These are phyloP conservation scores for cat (Felis catus) DNA, from an alignment of 2,113 vertebrate species.

Conservation along the genomic window DNA sequence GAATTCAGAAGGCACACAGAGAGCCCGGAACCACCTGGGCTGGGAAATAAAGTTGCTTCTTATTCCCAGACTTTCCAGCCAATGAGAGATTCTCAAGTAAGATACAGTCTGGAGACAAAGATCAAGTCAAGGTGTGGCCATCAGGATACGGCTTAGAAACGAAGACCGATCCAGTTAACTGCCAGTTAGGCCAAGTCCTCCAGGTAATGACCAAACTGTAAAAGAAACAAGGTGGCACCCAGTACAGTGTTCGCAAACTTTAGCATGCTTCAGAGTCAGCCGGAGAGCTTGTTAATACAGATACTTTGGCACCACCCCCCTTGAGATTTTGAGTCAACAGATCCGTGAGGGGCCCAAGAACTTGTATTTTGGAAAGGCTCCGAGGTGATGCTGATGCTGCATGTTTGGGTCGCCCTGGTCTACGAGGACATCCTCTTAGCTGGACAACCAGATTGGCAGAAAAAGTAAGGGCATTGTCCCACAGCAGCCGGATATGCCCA, in stretches of 20 bases:
- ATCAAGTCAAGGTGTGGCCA: not conserved
- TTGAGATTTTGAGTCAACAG: not conserved
- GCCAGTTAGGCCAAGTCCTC: not conserved
- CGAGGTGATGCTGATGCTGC: not conserved
- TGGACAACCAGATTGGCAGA: not conserved
- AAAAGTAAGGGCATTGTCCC: not conserved
- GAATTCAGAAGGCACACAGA: not conserved
- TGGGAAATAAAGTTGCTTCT: not conserved
- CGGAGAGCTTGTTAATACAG: not conserved
- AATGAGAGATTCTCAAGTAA: not conserved
- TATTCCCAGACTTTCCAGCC: not conserved
- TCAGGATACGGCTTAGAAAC: not conserved
- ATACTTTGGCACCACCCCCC: not conserved
- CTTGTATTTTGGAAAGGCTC: no score
- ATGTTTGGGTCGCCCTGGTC: not conserved
- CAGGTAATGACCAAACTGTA: not conserved
- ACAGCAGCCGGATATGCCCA: not conserved
- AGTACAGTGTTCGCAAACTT: not conserved
- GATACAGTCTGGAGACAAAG: not conserved
- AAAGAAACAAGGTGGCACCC: not conserved
- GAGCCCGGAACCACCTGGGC: not conserved
- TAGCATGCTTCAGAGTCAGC: not conserved
- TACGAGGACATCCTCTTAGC: not conserved
- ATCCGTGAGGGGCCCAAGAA: not conserved
- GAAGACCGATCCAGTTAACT: not conserved